Conservation (phyloP, 1,140 invertebrate species). For the Pseudomyrmex pallidus region DNA sequence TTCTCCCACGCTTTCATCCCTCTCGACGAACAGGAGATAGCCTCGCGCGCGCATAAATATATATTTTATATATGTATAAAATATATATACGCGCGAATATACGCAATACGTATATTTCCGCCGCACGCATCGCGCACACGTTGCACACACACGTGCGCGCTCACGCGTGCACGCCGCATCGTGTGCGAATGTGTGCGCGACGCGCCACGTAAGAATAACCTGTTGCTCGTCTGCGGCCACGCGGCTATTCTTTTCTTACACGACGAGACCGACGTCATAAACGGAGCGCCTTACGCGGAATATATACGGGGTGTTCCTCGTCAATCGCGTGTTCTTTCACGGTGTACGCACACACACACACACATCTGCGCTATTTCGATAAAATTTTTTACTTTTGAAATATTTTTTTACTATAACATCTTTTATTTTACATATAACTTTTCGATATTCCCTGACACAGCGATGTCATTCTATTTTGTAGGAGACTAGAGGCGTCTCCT, state of each 20-base stretch:
- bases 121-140: background rate
- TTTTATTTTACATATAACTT: too few species aligned
- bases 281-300: slow-evolving; percentile 28
- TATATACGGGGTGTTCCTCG: slow-evolving; percentile 14
- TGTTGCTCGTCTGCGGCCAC: slow-evolving; percentile 55
- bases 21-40: background rate
- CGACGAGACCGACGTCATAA: slow-evolving; percentile 2
- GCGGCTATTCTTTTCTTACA: slow-evolving; percentile 42
- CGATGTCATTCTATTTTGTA: too few species aligned
- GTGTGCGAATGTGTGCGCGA: background rate
- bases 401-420: too few species aligned
- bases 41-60: background rate
- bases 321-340: background rate
- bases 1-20: background rate
- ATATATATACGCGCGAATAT: background rate
- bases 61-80: background rate
- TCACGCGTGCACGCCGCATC: slow-evolving; percentile 6
- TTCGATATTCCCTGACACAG: too few species aligned
- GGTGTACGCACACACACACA: too few species aligned
- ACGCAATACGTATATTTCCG: background rate
- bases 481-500: too few species aligned
- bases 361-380: background rate
- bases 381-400: background rate
- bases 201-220: slow-evolving; percentile 53
- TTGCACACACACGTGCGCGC: slow-evolving; percentile 3